These are phyloP conservation scores for Tromatobia lineatoria DNA, from an alignment of 2,888 invertebrate genomes.

Conservation along the genomic window DNA sequence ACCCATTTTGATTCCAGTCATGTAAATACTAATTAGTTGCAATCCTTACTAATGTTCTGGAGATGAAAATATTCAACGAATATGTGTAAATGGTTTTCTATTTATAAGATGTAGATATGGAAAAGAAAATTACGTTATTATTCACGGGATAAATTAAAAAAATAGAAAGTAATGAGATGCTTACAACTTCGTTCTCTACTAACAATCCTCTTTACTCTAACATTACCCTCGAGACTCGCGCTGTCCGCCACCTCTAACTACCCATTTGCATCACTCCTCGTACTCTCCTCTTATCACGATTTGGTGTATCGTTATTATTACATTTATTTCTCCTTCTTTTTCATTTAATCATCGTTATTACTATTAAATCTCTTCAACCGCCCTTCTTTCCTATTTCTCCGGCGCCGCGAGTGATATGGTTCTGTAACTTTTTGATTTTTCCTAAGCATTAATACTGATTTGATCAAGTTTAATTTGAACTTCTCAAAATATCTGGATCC, in stretches of 20 bases:
- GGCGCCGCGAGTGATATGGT: constrained; percentile 78
- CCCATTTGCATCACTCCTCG: constrained; percentile 38
- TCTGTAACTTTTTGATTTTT: constrained; percentile 78
- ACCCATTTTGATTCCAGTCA: too few species aligned
- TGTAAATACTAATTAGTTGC: too few species aligned
- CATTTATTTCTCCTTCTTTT: constrained; percentile 27
- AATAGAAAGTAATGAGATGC: too few species aligned
- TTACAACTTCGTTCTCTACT: not conserved
- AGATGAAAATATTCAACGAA: too few species aligned
- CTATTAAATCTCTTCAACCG: constrained; percentile 72
- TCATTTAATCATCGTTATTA: constrained; percentile 57
- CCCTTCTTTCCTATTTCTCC: constrained; percentile 62
- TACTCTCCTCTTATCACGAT: constrained; percentile 55
- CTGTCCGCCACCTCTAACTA: constrained; percentile 65
- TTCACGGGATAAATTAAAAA: too few species aligned
- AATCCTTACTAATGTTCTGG: too few species aligned
- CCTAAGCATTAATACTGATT: constrained; percentile 79
- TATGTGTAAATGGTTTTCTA: too few species aligned
- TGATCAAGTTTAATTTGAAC: constrained; percentile 78
- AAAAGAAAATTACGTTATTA: too few species aligned
- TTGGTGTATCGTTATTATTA: constrained; percentile 68
- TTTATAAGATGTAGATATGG: too few species aligned
- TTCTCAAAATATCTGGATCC: constrained; percentile 64
- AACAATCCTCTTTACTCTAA: constrained; percentile 30
- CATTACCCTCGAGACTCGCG: constrained; percentile 57